Conservation (phyloP, 2,888 invertebrate genomes). For the Drosophila fungiperda region DNA sequence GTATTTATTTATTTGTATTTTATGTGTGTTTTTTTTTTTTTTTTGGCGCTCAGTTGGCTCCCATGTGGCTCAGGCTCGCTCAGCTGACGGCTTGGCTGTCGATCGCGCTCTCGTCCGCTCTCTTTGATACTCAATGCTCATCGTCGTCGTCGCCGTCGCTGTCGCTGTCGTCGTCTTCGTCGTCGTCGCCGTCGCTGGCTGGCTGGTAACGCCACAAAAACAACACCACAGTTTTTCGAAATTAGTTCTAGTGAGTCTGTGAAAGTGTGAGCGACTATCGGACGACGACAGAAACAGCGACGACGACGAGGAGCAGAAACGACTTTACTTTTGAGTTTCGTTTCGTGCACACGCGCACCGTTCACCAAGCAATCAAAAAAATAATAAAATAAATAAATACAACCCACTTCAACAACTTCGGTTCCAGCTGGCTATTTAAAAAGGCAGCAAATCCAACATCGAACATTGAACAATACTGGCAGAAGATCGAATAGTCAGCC, state of each 20-base stretch:
- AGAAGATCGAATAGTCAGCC: slow-evolving; percentile 22
- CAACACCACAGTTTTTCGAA: slow-evolving; percentile 80
- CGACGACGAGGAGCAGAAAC: slow-evolving; percentile 51
- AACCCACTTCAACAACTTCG: slow-evolving; percentile 16
- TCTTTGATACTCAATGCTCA: slow-evolving; percentile 56
- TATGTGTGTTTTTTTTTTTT: slow-evolving; percentile 21
- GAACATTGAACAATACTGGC: slow-evolving; percentile 10
- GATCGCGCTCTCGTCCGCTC: slow-evolving; percentile 49
- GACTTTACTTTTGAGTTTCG: slow-evolving; percentile 50
- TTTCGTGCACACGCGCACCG: slow-evolving; percentile 47
- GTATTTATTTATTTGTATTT: slow-evolving; percentile 38
- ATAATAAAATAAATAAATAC: slow-evolving; percentile 4
- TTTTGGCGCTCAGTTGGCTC: slow-evolving; percentile 58
- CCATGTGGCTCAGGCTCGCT: slow-evolving; percentile 56
- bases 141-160: slow-evolving; percentile 32
- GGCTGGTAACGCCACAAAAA: slow-evolving; percentile 76
- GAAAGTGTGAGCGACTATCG: slow-evolving; percentile 83
- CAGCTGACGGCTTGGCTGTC: slow-evolving; percentile 47
- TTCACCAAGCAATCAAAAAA: slow-evolving; percentile 26
- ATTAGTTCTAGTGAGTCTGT: slow-evolving; percentile 84
- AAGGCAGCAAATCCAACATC: background rate
- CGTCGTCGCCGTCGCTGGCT: slow-evolving; percentile 29
- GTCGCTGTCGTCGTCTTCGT: slow-evolving; percentile 23
- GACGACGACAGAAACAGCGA: slow-evolving; percentile 45
- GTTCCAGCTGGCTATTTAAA: slow-evolving; percentile 22